A percentile compares a stretch with the other conserved stretches of the same genome.
Evolutionary conservation across 1,140 invertebrate genomes (phyloP).

Genomic region (Drosophila gunungcola): DNA sequence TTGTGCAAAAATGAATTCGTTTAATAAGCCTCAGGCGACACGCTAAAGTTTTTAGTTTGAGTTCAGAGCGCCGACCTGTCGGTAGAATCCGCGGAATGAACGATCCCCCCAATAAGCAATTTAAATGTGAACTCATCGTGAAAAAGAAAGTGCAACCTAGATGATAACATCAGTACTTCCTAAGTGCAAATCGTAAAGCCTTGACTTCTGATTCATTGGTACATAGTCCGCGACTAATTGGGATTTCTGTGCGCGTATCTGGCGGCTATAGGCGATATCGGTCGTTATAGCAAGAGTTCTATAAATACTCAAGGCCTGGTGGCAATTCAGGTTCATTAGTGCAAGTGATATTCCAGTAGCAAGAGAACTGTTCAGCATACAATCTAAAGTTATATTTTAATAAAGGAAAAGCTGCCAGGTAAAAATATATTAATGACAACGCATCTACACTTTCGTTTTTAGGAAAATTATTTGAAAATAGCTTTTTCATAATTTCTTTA

Average conservation of each 20-base stretch:
- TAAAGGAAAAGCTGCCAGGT: constrained; percentile 2
- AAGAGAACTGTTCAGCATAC: not conserved
- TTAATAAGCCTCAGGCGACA: constrained; percentile 65
- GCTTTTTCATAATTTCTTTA: too few relatives aligned
- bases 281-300: not conserved
- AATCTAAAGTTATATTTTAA: not conserved
- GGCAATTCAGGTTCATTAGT: constrained; percentile 32
- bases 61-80: constrained; percentile 65
- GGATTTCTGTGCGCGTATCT: constrained; percentile 28
- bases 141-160: constrained; percentile 40
- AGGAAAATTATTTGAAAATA: too few relatives aligned
- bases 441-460: too few relatives aligned
- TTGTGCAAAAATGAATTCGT: constrained; percentile 52
- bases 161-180: constrained; percentile 27
- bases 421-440: not conserved
- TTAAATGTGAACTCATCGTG: constrained; percentile 9
- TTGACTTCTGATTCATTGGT: constrained; percentile 24
- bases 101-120: constrained; percentile 8
- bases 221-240: constrained; percentile 15
- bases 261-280: constrained; percentile 17
- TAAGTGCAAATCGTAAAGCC: constrained; percentile 18
- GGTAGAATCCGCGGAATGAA: constrained; percentile 52
- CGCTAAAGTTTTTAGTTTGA: constrained; percentile 70
- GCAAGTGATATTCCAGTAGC: constrained; percentile 21
- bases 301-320: constrained; percentile 29